Evolutionary conservation across 2,113 vertebrate species (phyloP), one percentile per base, ranked within the genome.

Genomic region (Bujurquina vittata): DNA sequence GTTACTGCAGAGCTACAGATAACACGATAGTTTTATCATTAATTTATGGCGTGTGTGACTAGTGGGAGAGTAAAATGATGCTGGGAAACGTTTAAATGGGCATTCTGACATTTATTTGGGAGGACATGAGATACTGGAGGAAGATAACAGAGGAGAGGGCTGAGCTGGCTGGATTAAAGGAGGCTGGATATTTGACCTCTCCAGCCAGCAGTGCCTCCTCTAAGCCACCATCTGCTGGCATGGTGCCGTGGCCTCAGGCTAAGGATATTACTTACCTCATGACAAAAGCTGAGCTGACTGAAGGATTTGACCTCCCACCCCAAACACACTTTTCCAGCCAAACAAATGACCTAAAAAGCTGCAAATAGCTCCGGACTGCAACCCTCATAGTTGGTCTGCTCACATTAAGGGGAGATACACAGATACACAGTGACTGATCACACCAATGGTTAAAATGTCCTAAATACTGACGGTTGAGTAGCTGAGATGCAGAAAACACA

Each of bases 361-460:
- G 22, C 37, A 67, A 46, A 46, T 67, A 49, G 23, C 17, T 26
- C 26, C 22, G 43, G 7, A 26, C 14, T 1, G 9, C 7, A 65
- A 37, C 37, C 14, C 9, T 67, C 14, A 46, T 4, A 65, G 62
- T 7, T 29, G 22, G 4, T 7, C 15, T 29, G 40, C 7, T 49
- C 43, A 18, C 15, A 14, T 49, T 4, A 15, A 49, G 17, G 9
- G 22, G 26, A 9, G 40, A 29, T 29, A 9, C 14, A 18, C 37
- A 2, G 4, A 43, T 14, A 22, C 22, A 26, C 22, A 18, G 14
- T 26, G 22, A 14, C 10, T 0, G 8, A 46, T 67, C 14, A 8
- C n/a, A 67, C 14, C 37, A 0, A 26, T 40, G 29, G 40, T 23
- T 43, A 29, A 2, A 4, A 2, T 69, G 18, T 29, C 43, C 65